Conservation (phyloP, 2,888 invertebrate species). For the Tupiocoris notatus region DNA sequence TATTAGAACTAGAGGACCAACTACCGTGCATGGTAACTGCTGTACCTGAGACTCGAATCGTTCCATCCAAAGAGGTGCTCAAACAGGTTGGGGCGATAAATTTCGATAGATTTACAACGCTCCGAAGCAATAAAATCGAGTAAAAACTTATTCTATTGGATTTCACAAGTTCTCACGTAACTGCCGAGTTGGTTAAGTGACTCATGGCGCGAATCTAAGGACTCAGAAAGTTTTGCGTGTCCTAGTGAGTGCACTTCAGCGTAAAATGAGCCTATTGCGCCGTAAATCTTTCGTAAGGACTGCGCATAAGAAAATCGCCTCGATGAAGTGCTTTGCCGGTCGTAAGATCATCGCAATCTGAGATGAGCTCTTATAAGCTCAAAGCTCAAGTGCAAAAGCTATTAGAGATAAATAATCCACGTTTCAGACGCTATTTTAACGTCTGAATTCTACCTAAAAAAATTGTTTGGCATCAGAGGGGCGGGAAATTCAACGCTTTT, state of each 20-base stretch:
- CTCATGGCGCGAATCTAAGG: slow-evolving; percentile 27
- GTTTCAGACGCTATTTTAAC: too few species aligned
- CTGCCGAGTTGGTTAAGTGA: neutral
- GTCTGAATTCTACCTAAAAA: too few species aligned
- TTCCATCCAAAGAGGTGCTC: too few species aligned
- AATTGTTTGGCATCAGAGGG: too few species aligned
- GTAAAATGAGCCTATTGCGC: neutral
- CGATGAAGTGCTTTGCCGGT: neutral
- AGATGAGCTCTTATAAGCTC: too few species aligned
- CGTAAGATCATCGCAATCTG: neutral
- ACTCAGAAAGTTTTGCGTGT: neutral
- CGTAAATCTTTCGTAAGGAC: neutral
- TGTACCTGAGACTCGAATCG: too few species aligned
- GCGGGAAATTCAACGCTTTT: too few species aligned
- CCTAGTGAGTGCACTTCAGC: neutral
- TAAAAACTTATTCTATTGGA: neutral
- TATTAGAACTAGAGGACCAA: too few species aligned
- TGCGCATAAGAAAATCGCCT: neutral
- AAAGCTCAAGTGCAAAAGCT: too few species aligned
- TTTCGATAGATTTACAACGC: neutral
- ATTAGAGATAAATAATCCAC: too few species aligned
- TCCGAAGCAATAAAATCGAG: neutral
- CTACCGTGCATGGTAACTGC: neutral
- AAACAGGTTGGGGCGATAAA: neutral
- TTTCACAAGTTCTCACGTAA: neutral